Evolutionary conservation across 23 tunicate genomes (phyloP).

Genomic region (Ciona savignyi): DNA sequence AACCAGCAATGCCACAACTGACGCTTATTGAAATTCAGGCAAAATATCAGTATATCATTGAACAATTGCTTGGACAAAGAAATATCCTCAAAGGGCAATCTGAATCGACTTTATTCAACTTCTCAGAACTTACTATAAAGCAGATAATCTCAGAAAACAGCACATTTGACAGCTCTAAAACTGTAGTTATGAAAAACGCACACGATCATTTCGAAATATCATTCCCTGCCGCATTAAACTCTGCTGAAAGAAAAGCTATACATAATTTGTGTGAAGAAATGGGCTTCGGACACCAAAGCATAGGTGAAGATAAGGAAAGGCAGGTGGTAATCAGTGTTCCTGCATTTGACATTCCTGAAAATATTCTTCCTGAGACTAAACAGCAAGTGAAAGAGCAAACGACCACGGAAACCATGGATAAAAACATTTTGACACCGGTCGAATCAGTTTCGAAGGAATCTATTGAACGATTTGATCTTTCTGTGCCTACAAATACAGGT

Average conservation of each 20-base stretch:
- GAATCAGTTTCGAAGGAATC: too few species aligned
- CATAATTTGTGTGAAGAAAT: slow-evolving; percentile 71
- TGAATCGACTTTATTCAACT: not conserved
- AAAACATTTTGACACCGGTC: too few species aligned
- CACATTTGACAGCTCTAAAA: not conserved
- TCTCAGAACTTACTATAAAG: not conserved
- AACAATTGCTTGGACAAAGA: not conserved
- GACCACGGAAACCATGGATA: too few species aligned
- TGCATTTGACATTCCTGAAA: too few species aligned
- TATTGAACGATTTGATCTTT: too few species aligned
- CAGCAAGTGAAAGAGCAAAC: too few species aligned
- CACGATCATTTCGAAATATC: not conserved
- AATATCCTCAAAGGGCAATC: not conserved
- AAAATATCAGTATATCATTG: not conserved
- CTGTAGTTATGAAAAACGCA: not conserved
- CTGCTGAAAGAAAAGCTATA: slow-evolving; percentile 41
- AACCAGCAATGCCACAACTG: not conserved
- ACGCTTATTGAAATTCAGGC: not conserved
- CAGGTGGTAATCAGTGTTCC: slow-evolving; percentile 1
- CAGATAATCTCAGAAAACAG: not conserved
- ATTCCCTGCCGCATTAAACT: slow-evolving; percentile 32
- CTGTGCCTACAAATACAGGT: too few species aligned
- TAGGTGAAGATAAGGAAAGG: slow-evolving; percentile 41
- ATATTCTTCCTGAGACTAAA: too few species aligned
- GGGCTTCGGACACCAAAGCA: slow-evolving; percentile 28